phyloP scores from a whole-genome alignment of 2,888 invertebrate species.

The Habrosyne pyritoides region DNA sequence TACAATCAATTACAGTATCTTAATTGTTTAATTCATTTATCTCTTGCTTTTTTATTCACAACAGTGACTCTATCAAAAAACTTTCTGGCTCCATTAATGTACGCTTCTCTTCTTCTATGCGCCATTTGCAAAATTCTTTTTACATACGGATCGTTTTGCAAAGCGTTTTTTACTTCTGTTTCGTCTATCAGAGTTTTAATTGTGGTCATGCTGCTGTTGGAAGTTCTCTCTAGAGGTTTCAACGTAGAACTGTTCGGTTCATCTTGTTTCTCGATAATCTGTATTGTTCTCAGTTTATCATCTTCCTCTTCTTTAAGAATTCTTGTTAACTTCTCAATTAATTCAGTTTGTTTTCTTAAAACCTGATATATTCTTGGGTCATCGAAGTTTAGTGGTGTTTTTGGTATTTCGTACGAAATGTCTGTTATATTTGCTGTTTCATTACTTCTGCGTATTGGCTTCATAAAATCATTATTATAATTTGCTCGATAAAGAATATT shows the following conservation, averaged over 20 bases:
- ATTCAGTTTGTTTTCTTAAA: conserved; percentile 30
- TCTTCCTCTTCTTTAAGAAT: conserved; percentile 14
- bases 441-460: background rate
- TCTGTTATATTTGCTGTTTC: too few relatives aligned
- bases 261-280: background rate
- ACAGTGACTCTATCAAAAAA: conserved; percentile 14
- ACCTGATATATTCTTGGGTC: conserved; percentile 7
- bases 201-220: conserved; percentile 24
- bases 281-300: background rate
- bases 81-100: conserved; percentile 30
- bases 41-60: too few relatives aligned
- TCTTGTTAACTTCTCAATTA: conserved; percentile 30
- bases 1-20: background rate
- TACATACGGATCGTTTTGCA: conserved; percentile 54
- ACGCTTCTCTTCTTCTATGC: conserved; percentile 40
- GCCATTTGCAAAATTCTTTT: conserved; percentile 58
- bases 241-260: background rate
- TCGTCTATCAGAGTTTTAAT: conserved; percentile 53
- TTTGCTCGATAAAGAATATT: background rate
- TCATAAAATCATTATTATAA: background rate
- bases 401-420: background rate
- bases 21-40: background rate
- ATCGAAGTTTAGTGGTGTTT: background rate
- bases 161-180: conserved; percentile 42
- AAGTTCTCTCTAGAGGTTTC: background rate